A percentile compares a stretch with the other conserved stretches of the same genome.
phyloP scores from a whole-genome alignment of 2,888 invertebrate genomes.

The Hyposoter dolosus region DNA sequence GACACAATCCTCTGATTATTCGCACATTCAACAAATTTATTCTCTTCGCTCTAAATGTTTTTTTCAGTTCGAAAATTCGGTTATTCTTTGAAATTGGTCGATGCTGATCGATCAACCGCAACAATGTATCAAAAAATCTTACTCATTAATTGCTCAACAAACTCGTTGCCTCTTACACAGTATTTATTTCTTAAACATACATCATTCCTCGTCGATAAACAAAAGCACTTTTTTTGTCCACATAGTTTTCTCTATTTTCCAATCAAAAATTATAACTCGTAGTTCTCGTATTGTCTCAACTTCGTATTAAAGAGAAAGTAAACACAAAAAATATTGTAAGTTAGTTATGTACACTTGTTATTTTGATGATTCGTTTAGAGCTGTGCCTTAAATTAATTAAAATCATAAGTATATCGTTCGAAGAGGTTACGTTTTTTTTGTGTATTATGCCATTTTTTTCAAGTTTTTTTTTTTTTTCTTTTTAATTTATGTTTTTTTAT shows the following conservation, averaged over 20 bases:
- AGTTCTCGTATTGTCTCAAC: constrained; percentile 33
- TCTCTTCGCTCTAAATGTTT: constrained; percentile 34
- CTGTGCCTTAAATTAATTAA: constrained; percentile 59
- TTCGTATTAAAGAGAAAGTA: constrained; percentile 43
- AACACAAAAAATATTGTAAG: constrained; percentile 16
- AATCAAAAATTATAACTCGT: constrained; percentile 36
- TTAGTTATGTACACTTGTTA: constrained; percentile 59
- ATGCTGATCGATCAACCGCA: constrained; percentile 40
- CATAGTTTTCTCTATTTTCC: not conserved
- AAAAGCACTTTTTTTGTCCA: constrained; percentile 1
- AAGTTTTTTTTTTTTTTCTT: constrained; percentile 24
- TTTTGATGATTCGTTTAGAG: constrained; percentile 58
- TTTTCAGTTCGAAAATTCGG: constrained; percentile 21
- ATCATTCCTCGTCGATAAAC: constrained; percentile 16
- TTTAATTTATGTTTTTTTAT: not conserved
- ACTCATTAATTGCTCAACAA: constrained; percentile 33
- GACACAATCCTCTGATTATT: not conserved
- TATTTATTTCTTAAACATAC: constrained; percentile 22
- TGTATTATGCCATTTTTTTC: constrained; percentile 11
- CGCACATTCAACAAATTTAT: constrained; percentile 49
- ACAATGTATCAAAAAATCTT: constrained; percentile 57
- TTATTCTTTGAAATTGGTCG: constrained; percentile 21
- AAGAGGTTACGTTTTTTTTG: constrained; percentile 3
- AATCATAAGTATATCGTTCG: constrained; percentile 39
- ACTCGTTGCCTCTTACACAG: constrained; percentile 35